phyloP scores from a whole-genome alignment of 2,797 vertebrate genomes.

The Dendrocincla tyrannina region DNA sequence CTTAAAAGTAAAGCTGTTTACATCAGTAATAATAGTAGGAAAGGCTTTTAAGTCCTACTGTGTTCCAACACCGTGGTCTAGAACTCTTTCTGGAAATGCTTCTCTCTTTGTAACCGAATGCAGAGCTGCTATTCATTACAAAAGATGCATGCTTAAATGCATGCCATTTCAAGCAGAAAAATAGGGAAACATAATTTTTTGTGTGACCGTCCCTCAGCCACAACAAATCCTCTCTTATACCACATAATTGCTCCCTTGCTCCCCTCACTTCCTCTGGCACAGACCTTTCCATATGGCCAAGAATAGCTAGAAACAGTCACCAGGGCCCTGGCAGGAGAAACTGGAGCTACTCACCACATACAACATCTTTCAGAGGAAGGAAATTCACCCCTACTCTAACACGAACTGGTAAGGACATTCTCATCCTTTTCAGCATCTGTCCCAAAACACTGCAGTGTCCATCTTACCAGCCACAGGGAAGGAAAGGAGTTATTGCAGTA shows the following conservation, averaged over 20 bases:
- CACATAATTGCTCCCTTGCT: neutral
- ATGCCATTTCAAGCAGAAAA: constrained; percentile 28
- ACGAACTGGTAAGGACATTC: neutral
- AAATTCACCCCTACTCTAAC: neutral
- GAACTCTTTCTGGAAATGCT: neutral
- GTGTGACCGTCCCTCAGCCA: neutral
- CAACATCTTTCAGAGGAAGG: neutral
- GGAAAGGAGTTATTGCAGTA: neutral
- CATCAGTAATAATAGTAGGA: neutral
- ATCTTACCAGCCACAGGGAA: neutral
- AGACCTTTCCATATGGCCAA: neutral
- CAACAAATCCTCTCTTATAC: constrained; percentile 11
- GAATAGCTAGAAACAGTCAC: neutral
- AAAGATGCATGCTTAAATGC: neutral
- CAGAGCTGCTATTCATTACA: constrained; percentile 31
- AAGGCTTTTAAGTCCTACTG: neutral
- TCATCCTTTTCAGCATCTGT: neutral
- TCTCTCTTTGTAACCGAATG: neutral
- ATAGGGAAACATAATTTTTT: neutral
- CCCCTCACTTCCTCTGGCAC: neutral
- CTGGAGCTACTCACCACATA: neutral
- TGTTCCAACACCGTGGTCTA: neutral
- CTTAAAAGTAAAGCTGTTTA: neutral
- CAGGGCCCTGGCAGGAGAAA: neutral
- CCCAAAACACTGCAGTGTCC: neutral